Evolutionary conservation across 1,140 invertebrate species (phyloP).

Genomic region (Meloidogyne chitwoodi): DNA sequence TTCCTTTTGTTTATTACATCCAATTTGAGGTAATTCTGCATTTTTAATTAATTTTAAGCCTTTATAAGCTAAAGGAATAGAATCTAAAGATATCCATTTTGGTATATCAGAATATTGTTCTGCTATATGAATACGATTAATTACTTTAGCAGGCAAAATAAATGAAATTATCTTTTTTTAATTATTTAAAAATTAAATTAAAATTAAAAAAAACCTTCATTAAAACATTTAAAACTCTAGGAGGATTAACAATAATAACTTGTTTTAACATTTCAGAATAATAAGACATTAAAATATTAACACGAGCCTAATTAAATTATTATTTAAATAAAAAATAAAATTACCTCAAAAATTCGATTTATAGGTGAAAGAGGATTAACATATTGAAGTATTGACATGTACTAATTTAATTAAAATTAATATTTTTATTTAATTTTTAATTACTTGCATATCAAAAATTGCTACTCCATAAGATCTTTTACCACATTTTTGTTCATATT

Average conservation of each 20-base stretch:
- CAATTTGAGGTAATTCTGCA: conserved; percentile 24
- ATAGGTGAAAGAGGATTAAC: conserved; percentile 42
- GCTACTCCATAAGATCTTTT: conserved; percentile 40
- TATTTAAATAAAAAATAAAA: background rate
- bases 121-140: conserved; percentile 38
- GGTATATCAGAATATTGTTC: conserved; percentile 24
- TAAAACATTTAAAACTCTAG: conserved; percentile 29
- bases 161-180: conserved; percentile 36
- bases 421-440: background rate
- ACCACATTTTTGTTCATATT: conserved; percentile 34
- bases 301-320: conserved; percentile 13
- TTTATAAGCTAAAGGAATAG: conserved; percentile 37
- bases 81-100: conserved; percentile 25
- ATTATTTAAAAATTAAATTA: background rate
- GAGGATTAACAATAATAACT: conserved; percentile 47
- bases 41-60: conserved; percentile 27
- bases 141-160: conserved; percentile 26
- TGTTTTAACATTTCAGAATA: conserved; percentile 43
- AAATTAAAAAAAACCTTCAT: conserved; percentile 30
- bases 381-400: conserved; percentile 28
- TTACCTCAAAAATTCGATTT: conserved; percentile 42
- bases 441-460: conserved; percentile 48
- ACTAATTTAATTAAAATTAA: background rate
- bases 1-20: conserved; percentile 27
- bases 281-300: conserved; percentile 45